Base-by-base conservation (phyloP, 2,888 invertebrate species). In the Athalia rosae region DNA sequence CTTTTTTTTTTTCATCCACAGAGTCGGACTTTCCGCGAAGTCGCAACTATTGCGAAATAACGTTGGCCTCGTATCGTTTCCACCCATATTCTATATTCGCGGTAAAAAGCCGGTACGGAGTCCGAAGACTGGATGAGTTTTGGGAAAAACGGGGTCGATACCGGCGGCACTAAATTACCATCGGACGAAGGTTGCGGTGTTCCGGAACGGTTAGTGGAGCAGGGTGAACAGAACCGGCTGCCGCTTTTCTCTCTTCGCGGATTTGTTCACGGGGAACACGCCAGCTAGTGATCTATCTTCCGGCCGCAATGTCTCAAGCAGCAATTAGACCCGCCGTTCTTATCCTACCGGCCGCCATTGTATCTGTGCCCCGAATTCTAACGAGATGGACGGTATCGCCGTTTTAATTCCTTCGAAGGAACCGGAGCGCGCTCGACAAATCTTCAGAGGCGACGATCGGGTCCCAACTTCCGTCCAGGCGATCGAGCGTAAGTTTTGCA, bases 251-350 rank as follows among this genome's bases (percentile, higher is more conserved):
- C 13, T 74, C 56, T n/a, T n/a, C n/a, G n/a, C 77, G 69, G 64
- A 64, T 59, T 77, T 77, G 76, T 77, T 64, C 63, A 71, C 77
- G 67, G 78, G 73, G 73, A 71, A 71, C 79, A 80, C 78, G 79
- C 81, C 78, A 76, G 78, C 64, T 79, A 78, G 80, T 76, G 79
- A 82, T 81, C 77, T 74, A 80, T 80, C 80, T 78, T 76, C 13
- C 61, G 50, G 15, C 43, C 74, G 74, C 74, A 63, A 63, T 62
- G 50, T 76, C 79, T 79, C 79, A 79, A 59, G 76, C 63, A 76
- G 76, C 62, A 76, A 76, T 62, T 76, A 63, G 76, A 48, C 76
- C 50, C 11, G 28, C 50, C 28, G 61, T 62, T 63, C 76, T 61
- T 63, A 63, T 76, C 76, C 62, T 48, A 56, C 47, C 58, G 48